Evolutionary conservation across 2,113 vertebrate genomes (phyloP), one percentile per base, ranked within the genome.

Genomic region (Cervus canadensis): DNA sequence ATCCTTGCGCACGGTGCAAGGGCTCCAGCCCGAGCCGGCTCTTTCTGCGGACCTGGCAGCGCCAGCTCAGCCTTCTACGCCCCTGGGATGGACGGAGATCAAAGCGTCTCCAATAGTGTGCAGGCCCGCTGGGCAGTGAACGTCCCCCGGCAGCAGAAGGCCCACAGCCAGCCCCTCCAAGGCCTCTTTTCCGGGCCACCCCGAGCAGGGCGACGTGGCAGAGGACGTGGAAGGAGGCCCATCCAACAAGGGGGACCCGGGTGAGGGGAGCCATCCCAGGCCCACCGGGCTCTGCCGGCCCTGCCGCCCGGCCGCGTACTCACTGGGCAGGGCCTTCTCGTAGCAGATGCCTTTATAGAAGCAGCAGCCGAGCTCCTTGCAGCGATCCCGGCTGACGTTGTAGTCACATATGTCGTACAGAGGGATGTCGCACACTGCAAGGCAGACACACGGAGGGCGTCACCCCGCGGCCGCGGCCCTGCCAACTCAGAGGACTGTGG

Each of bases 341-440:
- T 97, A 97, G 97, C 96, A 97, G 62, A 96, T 43, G 25, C 90
- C 13, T n/a, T 97, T 92, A 13, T 33, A 97, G 67, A 97, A 98
- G 36, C 97, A 97, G 79, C 96, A 98, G 17, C 98, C 95, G 1
- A 16, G 91, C 15, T 95, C 95, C 89, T 96, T 52, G 40, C 92
- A 98, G 7, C 59, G 87, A 54, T 97, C 81, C 76, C 97, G 94
- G 97, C 96, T 79, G 85, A 98, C 19, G 1, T 97, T 98, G 87
- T 97, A 60, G 59, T 96, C 81, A 10, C 98, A 84, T 52, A 97
- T 97, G 97, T 98, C 82, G 28, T 96, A 98, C 84, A 96, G 76
- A 62, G 59, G 83, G 71, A 57, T 59, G 82, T 98, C 96, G 6
- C 96, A 98, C 87, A 96, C 97, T 98, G 97, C 15, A 78, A 56